Evolutionary conservation across 2,797 vertebrate genomes (phyloP).

Genomic region (Garrulus glandarius): DNA sequence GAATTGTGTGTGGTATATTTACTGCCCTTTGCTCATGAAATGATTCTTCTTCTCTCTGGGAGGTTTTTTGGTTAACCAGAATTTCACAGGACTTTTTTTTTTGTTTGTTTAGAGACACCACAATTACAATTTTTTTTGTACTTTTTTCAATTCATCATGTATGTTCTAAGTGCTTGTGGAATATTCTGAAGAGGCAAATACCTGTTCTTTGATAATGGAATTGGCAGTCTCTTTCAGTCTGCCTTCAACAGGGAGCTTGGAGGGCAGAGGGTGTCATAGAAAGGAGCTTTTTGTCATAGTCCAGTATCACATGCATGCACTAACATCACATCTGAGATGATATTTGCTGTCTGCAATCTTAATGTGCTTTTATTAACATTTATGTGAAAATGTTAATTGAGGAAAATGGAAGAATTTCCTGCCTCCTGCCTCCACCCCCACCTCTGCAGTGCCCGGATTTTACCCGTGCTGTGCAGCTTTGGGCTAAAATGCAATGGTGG

Average conservation of each 20-base stretch:
- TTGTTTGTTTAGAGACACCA: neutral
- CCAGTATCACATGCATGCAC: neutral
- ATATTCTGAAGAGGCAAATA: neutral
- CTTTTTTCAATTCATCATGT: neutral
- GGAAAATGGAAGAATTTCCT: neutral
- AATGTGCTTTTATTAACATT: neutral
- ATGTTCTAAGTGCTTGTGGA: neutral
- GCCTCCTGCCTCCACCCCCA: neutral
- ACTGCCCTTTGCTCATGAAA: neutral
- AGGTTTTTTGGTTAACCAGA: neutral
- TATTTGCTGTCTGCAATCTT: neutral
- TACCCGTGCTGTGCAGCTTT: neutral
- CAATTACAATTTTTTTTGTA: neutral
- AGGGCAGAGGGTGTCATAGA: neutral
- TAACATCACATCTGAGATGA: neutral
- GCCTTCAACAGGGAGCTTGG: neutral
- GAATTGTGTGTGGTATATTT: neutral
- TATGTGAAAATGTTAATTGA: neutral
- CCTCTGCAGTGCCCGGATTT: neutral
- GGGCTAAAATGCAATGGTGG: neutral
- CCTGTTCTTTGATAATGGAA: neutral
- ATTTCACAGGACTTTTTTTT: neutral
- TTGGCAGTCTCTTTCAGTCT: neutral
- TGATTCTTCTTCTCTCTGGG: neutral
- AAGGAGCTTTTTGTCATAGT: neutral